A percentile compares a stretch with the other conserved stretches of the same genome.
Conservation (phyloP, 37 sponge, comb jelly and placozoan genomes). For the Tethya wilhelma region DNA sequence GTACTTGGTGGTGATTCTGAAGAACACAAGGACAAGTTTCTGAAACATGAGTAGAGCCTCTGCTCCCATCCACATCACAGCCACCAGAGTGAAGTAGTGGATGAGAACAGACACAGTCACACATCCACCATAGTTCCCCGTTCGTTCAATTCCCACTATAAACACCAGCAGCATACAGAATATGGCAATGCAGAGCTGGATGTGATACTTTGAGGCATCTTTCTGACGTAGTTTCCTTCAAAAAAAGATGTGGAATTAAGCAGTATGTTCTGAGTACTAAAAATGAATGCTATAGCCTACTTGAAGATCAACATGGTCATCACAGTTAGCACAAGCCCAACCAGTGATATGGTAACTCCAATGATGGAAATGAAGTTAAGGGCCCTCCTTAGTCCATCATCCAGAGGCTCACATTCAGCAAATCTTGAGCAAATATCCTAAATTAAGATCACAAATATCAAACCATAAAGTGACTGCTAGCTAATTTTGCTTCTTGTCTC, state of each 20-base stretch:
- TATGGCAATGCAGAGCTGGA: constrained; percentile 47
- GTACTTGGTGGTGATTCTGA: constrained; percentile 18
- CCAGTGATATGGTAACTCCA: background rate
- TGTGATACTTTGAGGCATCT: constrained; percentile 47
- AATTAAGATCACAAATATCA: background rate
- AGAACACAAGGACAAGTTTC: constrained; percentile 60
- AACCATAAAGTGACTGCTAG: background rate
- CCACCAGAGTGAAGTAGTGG: constrained; percentile 59
- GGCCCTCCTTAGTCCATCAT: background rate
- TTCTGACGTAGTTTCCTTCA: constrained; percentile 35
- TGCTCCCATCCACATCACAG: constrained; percentile 62
- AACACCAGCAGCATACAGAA: constrained; percentile 46
- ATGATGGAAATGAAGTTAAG: background rate
- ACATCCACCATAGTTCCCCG: constrained; percentile 35
- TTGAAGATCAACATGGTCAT: constrained; percentile 1
- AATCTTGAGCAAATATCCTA: background rate
- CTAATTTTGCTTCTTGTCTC: too few species aligned
- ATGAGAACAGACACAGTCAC: constrained; percentile 43
- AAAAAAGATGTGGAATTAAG: background rate
- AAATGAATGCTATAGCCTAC: background rate
- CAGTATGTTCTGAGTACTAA: background rate
- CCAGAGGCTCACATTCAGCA: background rate
- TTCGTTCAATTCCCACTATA: constrained; percentile 44
- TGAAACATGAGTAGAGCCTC: constrained; percentile 69
- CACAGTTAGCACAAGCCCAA: background rate